These are phyloP conservation scores for Patella depressa DNA, from an alignment of 2,888 invertebrate genomes.

Conservation along the genomic window DNA sequence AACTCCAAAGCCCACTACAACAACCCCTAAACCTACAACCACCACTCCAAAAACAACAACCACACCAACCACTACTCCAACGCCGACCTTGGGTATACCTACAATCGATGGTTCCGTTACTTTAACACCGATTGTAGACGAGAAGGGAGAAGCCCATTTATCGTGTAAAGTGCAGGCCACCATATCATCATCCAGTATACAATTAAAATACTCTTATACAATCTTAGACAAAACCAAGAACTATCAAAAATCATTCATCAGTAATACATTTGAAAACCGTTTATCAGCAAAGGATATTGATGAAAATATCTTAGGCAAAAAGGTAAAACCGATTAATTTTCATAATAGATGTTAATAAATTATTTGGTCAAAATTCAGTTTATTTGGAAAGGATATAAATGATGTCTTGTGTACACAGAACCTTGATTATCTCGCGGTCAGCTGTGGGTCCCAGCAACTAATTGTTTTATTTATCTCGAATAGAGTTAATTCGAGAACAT, in stretches of 20 bases:
- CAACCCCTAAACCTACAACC: slow-evolving; percentile 34
- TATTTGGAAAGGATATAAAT: too few species aligned
- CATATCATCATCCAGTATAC: slow-evolving; percentile 8
- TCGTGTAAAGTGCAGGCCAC: slow-evolving; percentile 38
- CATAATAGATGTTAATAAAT: too few species aligned
- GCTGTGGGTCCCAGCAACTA: too few species aligned
- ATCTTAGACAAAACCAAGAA: background rate
- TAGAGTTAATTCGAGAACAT: too few species aligned
- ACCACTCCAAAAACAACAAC: slow-evolving; percentile 33
- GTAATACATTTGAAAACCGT: background rate
- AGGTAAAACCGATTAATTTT: background rate
- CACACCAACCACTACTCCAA: slow-evolving; percentile 32
- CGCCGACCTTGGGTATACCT: slow-evolving; percentile 35
- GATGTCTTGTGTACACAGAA: too few species aligned
- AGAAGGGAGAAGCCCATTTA: slow-evolving; percentile 41
- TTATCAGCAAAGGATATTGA: background rate
- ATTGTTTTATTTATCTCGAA: too few species aligned
- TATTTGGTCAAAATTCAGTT: too few species aligned
- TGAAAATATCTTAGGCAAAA: background rate
- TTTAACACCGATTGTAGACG: slow-evolving; percentile 31
- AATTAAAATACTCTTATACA: background rate
- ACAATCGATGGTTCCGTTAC: slow-evolving; percentile 36
- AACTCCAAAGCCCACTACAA: slow-evolving; percentile 34
- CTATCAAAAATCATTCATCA: background rate
- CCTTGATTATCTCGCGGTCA: too few species aligned